phyloP scores from a whole-genome alignment of 2,797 vertebrate genomes.

The Clarias laeviceps region DNA sequence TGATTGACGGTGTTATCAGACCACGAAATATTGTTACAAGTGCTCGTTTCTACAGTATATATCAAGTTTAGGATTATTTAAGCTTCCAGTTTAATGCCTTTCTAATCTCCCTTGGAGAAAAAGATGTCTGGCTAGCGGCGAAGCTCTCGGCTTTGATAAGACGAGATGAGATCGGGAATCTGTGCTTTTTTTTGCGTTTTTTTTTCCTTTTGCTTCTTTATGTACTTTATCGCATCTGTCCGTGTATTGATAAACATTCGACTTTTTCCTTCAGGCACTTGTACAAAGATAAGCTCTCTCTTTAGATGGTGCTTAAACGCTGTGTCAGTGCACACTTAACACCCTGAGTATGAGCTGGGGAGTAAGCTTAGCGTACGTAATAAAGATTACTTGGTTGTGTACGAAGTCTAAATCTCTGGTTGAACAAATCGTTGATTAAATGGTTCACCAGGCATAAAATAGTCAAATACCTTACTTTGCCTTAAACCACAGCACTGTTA shows the following conservation, averaged over 20 bases:
- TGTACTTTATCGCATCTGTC: neutral
- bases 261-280: slow-evolving; percentile 38
- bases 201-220: neutral
- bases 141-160: slow-evolving; percentile 81
- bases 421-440: neutral
- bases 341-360: neutral
- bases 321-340: neutral
- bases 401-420: neutral
- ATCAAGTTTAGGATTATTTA: slow-evolving; percentile 92
- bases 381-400: neutral
- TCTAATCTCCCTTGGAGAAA: slow-evolving; percentile 88
- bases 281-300: slow-evolving; percentile 55
- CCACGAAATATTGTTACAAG: slow-evolving; percentile 73
- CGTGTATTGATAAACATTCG: neutral
- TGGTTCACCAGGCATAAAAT: neutral
- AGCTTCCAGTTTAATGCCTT: slow-evolving; percentile 95
- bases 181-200: slow-evolving; percentile 53
- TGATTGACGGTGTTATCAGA: slow-evolving; percentile 81
- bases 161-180: slow-evolving; percentile 75
- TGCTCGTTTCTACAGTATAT: slow-evolving; percentile 71
- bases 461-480: neutral
- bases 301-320: slow-evolving; percentile 39
- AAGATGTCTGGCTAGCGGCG: slow-evolving; percentile 83
- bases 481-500: neutral
- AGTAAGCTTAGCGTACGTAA: neutral